phyloP scores from a whole-genome alignment of 2,113 vertebrate genomes.

The Epinephelus cyanopodus region DNA sequence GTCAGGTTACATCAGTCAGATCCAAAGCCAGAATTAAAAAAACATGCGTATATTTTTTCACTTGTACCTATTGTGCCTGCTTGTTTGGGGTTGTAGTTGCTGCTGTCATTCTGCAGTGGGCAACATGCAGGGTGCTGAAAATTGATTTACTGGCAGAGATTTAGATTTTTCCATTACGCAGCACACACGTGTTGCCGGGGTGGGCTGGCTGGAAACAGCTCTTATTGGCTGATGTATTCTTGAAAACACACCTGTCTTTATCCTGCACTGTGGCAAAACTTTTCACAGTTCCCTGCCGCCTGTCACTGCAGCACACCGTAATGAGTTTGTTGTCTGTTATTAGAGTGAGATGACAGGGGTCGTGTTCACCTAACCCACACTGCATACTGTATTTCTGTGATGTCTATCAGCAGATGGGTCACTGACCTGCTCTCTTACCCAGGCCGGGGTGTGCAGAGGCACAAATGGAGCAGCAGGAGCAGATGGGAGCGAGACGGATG shows the following conservation, averaged over 20 bases:
- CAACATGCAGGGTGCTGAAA: slow-evolving; percentile 71
- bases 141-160: slow-evolving; percentile 82
- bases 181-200: slow-evolving; percentile 46
- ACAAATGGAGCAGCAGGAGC: slow-evolving; percentile 64
- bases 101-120: slow-evolving; percentile 63
- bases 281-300: neutral
- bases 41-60: neutral
- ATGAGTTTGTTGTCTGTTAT: slow-evolving; percentile 50
- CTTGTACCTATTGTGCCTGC: slow-evolving; percentile 24
- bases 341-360: slow-evolving; percentile 39
- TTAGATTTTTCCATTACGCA: slow-evolving; percentile 83
- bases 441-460: slow-evolving; percentile 38
- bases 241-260: slow-evolving; percentile 37
- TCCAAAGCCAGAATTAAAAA: slow-evolving; percentile 16
- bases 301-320: slow-evolving; percentile 20
- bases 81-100: slow-evolving; percentile 46
- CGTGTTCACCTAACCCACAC: slow-evolving; percentile 41
- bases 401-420: slow-evolving; percentile 73
- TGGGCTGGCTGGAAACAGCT: slow-evolving; percentile 28
- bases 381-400: slow-evolving; percentile 48
- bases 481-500: slow-evolving; percentile 65
- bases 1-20: neutral
- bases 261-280: neutral
- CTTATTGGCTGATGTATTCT: slow-evolving; percentile 9
- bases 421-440: slow-evolving; percentile 58